phyloP scores from a whole-genome alignment of 2,888 invertebrate species.

The Seira sanloemensis region DNA sequence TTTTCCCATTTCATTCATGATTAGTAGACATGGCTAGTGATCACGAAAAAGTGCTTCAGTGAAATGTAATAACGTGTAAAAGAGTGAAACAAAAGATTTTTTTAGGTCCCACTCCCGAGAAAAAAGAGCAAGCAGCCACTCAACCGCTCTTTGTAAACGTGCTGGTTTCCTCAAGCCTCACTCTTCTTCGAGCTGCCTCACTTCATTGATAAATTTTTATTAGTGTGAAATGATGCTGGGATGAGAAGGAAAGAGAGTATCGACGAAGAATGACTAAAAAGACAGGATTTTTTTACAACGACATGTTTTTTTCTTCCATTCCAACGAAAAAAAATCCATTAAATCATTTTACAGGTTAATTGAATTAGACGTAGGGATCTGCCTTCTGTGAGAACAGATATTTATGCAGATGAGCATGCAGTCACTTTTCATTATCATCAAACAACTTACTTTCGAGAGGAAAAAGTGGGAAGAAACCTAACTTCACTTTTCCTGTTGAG shows the following conservation, averaged over 20 bases:
- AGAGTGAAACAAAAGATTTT: not conserved
- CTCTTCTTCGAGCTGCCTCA: no score
- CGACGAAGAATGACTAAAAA: not conserved
- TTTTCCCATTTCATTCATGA: not conserved
- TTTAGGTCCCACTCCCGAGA: not conserved
- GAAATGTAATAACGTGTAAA: not conserved
- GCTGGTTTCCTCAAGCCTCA: not conserved
- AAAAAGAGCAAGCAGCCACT: not conserved
- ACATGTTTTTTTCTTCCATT: not conserved
- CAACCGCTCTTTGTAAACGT: not conserved
- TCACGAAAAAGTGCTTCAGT: not conserved
- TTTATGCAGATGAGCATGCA: slow-evolving; percentile 9
- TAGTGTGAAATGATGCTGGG: not conserved
- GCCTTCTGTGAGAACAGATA: slow-evolving; percentile 13
- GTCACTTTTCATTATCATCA: slow-evolving; percentile 16
- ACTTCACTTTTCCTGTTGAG: not conserved
- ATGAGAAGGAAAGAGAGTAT: slow-evolving; percentile 1
- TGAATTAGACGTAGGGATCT: slow-evolving; percentile 13
- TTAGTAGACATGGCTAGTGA: not conserved
- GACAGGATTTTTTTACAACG: slow-evolving; percentile 10
- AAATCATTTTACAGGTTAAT: slow-evolving; percentile 11
- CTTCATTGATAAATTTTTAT: slow-evolving; percentile 2
- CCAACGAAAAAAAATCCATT: slow-evolving; percentile 11
- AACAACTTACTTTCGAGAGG: not conserved
- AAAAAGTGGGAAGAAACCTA: not conserved